Evolutionary conservation across 2,113 vertebrate genomes (phyloP).

Genomic region (Lagopus muta): DNA sequence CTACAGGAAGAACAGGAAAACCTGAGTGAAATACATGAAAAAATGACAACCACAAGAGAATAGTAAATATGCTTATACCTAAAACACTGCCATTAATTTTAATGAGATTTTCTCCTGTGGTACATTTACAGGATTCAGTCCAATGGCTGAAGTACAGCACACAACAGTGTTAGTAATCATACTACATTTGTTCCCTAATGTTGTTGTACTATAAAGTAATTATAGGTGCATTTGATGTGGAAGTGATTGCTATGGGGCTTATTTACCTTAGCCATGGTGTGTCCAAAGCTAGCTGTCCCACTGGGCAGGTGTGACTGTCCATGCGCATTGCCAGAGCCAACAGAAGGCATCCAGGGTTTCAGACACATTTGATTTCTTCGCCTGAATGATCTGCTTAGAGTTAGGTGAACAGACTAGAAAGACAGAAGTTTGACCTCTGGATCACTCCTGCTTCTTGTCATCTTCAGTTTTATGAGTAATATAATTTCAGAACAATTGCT

Average conservation of each 20-base stretch:
- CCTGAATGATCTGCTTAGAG: neutral
- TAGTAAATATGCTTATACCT: conserved; percentile 11
- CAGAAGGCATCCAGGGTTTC: neutral
- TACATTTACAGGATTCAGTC: conserved; percentile 16
- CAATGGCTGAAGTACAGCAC: neutral
- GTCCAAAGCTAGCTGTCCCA: neutral
- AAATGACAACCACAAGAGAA: neutral
- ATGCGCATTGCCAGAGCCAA: neutral
- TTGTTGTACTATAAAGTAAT: neutral
- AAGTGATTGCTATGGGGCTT: neutral
- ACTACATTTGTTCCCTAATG: neutral
- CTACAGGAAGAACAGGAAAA: neutral
- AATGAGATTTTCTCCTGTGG: neutral
- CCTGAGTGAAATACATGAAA: neutral
- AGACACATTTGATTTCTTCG: neutral
- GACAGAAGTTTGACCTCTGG: neutral
- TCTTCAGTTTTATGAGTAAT: neutral
- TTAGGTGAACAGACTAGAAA: neutral
- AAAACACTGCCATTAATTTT: conserved; percentile 22
- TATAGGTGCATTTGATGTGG: neutral
- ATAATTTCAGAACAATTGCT: neutral
- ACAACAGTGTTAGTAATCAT: neutral
- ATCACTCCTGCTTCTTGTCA: neutral
- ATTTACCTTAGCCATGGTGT: neutral
- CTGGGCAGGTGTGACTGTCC: neutral